Base-by-base conservation (phyloP, 2,797 vertebrate genomes). In the Podarcis siculus region DNA sequence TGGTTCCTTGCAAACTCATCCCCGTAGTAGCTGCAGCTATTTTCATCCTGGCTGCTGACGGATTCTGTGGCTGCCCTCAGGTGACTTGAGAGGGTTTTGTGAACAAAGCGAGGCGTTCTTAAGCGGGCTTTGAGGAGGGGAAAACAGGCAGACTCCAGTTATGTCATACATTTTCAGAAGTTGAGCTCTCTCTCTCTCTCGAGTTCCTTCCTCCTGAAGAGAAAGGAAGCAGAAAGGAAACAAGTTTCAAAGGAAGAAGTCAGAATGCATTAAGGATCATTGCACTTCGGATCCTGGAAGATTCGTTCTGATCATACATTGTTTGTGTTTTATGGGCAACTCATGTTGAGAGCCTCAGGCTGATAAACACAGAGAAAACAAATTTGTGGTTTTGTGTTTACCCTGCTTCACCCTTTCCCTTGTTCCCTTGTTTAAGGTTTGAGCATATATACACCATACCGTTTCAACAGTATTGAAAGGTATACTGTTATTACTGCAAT, bases 1-100 rank as follows among this genome's bases (percentile, higher is more conserved):
- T 86, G 9, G 90, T 93, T 92, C 67, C 88, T 86, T 90, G 79
- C 55, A 88, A 3, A 67, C 86, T 83, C 42, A 84, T 83, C 89
- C 67, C 86, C 81, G 23, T 86, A 87, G 17, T 75, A 89, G 92
- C 45, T 84, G 58, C 78, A 91, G 82, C n/a, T 87, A 35, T 80
- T 93, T 92, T 39, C 89, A 92, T 87, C 87, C 85, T 90, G 66
- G 8, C 19, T 84, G 61, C 42, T 39, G 45, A 42, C 76, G 71
- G 73, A 81, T 67, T 89, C 58, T 17, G n/a, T 37, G 23, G n/a
- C 83, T 64, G 76, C 80, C 67, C 39, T 83, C 19, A 64, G 66
- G 85, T 64, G 77, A 67, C 27, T 21, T 73, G 75, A 69, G 80
- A 83, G 35, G 8, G 23, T 6, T 83, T 84, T 75, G 39, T 19